These are phyloP conservation scores for Zosterops hypoxanthus DNA, from an alignment of 2,113 vertebrate species.

Conservation along the genomic window DNA sequence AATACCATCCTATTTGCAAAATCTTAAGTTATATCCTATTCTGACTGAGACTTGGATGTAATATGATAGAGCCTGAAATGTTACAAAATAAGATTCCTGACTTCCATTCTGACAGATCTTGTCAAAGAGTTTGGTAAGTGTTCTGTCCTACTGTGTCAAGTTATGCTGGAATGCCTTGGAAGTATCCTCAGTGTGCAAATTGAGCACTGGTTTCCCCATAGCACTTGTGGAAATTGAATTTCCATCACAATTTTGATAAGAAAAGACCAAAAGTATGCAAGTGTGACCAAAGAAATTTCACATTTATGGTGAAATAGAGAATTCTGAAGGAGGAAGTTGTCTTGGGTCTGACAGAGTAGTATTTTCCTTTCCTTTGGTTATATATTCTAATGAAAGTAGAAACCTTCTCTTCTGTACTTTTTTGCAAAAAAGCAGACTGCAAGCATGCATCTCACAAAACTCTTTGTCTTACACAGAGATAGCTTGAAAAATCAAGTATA, in stretches of 20 bases:
- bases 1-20: neutral
- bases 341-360: neutral
- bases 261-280: neutral
- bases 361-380: neutral
- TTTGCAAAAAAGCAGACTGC: neutral
- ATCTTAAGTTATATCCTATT: neutral
- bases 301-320: neutral
- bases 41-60: neutral
- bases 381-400: neutral
- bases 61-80: neutral
- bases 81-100: neutral
- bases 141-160: neutral
- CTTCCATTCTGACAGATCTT: neutral
- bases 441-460: neutral
- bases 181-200: rapidly evolving
- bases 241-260: neutral
- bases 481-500: neutral
- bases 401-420: neutral
- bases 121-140: neutral
- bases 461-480: neutral
- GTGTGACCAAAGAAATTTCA: neutral
- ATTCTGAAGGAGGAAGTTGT: neutral
- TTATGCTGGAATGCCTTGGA: neutral
- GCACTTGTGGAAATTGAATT: neutral
- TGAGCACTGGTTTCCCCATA: neutral